phyloP scores from a whole-genome alignment of 2,797 vertebrate species.

The Falco naumanni region DNA sequence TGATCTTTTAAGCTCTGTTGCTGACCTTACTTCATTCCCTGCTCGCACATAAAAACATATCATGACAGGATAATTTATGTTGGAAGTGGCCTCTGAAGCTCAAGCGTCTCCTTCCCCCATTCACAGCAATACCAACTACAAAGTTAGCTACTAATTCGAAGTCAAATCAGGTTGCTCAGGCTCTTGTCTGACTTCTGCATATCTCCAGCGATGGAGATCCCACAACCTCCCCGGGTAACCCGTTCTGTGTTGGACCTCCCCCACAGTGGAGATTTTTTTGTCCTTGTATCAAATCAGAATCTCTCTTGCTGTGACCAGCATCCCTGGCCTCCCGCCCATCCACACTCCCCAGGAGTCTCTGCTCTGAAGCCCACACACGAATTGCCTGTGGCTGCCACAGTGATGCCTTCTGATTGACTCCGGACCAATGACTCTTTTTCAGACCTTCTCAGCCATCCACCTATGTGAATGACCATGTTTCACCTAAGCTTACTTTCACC shows the following conservation, averaged over 20 bases:
- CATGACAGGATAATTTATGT: background rate
- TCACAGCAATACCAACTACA: background rate
- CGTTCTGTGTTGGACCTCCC: background rate
- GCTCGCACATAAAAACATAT: background rate
- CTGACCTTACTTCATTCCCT: conserved; percentile 8
- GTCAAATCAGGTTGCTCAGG: background rate
- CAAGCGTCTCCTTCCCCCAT: background rate
- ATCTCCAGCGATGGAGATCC: background rate
- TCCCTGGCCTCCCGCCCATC: background rate
- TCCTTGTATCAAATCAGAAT: background rate
- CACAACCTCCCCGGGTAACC: background rate
- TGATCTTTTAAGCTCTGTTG: background rate
- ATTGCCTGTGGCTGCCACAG: fast-evolving
- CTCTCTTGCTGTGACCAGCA: background rate
- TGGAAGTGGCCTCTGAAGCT: background rate
- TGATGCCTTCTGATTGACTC: fast-evolving
- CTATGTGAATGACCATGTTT: background rate
- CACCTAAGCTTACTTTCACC: background rate
- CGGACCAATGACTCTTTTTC: background rate
- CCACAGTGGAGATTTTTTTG: background rate
- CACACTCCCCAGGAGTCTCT: background rate
- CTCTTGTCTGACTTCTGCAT: background rate
- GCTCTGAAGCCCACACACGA: background rate
- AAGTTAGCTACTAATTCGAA: conserved; percentile 19
- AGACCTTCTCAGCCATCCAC: background rate